Evolutionary conservation across 2,797 vertebrate genomes (phyloP).

Genomic region (Thunnus albacares): DNA sequence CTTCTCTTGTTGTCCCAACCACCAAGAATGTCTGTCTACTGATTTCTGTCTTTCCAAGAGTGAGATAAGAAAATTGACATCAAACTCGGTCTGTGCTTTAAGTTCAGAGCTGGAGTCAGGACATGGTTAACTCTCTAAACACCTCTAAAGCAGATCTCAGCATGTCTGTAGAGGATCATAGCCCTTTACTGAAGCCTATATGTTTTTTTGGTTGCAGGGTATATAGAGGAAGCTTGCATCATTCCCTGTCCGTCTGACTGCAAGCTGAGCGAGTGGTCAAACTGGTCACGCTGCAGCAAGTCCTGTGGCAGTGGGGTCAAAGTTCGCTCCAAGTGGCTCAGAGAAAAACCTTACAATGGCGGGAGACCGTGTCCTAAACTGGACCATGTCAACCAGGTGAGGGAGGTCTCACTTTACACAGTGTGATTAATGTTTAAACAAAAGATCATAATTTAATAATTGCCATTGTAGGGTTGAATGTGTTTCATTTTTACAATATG

Average conservation of each 20-base stretch:
- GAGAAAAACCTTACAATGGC: constrained; percentile 98
- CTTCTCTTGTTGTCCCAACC: too few relatives aligned
- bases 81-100: too few relatives aligned
- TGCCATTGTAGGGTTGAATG: constrained; percentile 1
- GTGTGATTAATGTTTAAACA: constrained; percentile 10
- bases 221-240: constrained; percentile 98
- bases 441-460: constrained; percentile 8
- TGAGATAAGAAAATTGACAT: too few relatives aligned
- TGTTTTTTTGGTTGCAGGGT: constrained; percentile 83
- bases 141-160: neutral
- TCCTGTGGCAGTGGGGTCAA: constrained; percentile 98
- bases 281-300: constrained; percentile 98
- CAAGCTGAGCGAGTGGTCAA: constrained; percentile 99
- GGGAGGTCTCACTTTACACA: neutral
- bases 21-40: too few relatives aligned
- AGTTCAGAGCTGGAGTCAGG: too few relatives aligned
- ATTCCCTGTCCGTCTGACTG: constrained; percentile 98
- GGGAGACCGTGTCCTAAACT: constrained; percentile 97
- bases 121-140: too few relatives aligned
- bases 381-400: constrained; percentile 97
- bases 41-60: too few relatives aligned
- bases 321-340: constrained; percentile 97
- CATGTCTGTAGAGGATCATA: neutral
- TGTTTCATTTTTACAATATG: neutral
- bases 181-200: neutral